Evolutionary conservation across 2,797 vertebrate genomes (phyloP), one percentile per base, ranked within the genome.

Genomic region (Muraenolepis orangiensis): DNA sequence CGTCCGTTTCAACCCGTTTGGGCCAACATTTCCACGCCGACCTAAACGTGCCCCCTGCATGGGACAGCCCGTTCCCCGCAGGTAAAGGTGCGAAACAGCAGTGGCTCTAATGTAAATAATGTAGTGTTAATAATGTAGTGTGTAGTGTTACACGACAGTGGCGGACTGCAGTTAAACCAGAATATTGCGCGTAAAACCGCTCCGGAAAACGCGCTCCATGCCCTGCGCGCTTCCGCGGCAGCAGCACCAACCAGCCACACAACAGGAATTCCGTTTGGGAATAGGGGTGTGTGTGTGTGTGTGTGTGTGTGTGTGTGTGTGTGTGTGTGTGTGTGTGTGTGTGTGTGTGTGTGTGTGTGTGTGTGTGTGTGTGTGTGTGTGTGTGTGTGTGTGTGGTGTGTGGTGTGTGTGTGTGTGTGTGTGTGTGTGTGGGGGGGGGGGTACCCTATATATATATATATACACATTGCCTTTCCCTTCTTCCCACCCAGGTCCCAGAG

Each of bases 81-180:
- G 51, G 51, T 61, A 26, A 88, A 91, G 88, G 90, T 88, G 89
- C 84, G 78, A 85, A 82, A 69, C 29, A 18, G 18, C 29, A 18
- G 18, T 83, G 69, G 87, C 6, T 81, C 88, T 90, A 91, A 92
- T 92, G 83, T 85, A n/a, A n/a, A n/a, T n/a, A n/a, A n/a, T n/a
- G n/a, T n/a, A n/a, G n/a, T n/a, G n/a, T n/a, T n/a, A n/a, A n/a
- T n/a, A n/a, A 81, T 87, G 90, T 86, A 26, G 51, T 89, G 84
- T 87, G 82, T 81, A 80, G 84, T 87, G 82, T 81, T 80, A 84
- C 85, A 81, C 85, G 87, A 76, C 81, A 85, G 84, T 78, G 83
- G 80, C 82, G 11, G 71, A 75, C 80, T 78, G 80, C 90, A 91
- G 91, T 92, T 93, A 93, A 92, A 90, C 92, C 91, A 92, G 92